Percentiles rank a stretch among this genome's conserved stretches.
Evolutionary conservation across 2,797 vertebrate species (phyloP).

Genomic region (Benthosema pterotum): DNA sequence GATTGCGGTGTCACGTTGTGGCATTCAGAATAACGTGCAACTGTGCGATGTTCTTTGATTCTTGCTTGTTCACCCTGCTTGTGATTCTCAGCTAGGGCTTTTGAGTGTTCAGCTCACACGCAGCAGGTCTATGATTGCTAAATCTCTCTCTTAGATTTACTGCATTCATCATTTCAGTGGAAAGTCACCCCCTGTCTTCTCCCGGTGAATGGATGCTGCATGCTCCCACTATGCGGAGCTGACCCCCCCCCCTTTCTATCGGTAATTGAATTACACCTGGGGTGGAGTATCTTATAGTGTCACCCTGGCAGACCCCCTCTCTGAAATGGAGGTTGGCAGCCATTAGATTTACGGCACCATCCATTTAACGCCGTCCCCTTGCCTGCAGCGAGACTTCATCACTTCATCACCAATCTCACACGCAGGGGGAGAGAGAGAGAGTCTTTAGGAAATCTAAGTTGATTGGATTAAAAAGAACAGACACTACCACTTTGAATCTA

Average conservation of each 20-base stretch:
- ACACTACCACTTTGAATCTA: too few relatives aligned
- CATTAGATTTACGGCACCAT: constrained; percentile 48
- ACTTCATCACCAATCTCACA: constrained; percentile 24
- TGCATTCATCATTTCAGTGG: constrained; percentile 54
- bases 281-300: constrained; percentile 18
- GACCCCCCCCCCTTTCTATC: constrained; percentile 43
- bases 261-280: constrained; percentile 53
- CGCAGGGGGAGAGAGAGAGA: too few relatives aligned
- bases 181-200: constrained; percentile 45
- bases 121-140: constrained; percentile 28
- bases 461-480: neutral
- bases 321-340: constrained; percentile 11
- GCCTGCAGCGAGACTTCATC: constrained; percentile 19
- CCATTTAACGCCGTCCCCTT: constrained; percentile 35
- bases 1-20: too few relatives aligned
- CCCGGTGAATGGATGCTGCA: constrained; percentile 43
- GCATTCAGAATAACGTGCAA: neutral
- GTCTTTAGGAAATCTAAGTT: constrained; percentile 4
- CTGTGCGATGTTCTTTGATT: constrained; percentile 6
- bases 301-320: constrained; percentile 27
- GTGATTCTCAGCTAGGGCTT: constrained; percentile 22
- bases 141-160: constrained; percentile 57
- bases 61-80: constrained; percentile 20
- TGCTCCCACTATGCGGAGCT: constrained; percentile 30
- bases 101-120: constrained; percentile 31